Evolutionary conservation across 2,797 vertebrate genomes (phyloP).

Genomic region (Cichlasoma orientale): DNA sequence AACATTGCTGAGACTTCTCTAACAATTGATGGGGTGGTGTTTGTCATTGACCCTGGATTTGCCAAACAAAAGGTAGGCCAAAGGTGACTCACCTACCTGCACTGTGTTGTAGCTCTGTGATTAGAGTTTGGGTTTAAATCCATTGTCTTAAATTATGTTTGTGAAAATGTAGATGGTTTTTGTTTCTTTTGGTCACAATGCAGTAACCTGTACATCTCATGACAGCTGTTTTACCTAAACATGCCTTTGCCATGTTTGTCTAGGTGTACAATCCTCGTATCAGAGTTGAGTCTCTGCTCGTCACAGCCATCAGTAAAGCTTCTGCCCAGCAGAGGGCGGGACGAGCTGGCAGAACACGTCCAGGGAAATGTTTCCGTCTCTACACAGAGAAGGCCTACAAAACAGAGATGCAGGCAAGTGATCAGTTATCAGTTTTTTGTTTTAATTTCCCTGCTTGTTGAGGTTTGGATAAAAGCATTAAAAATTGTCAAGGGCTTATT

Average conservation of each 20-base stretch:
- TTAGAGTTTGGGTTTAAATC: not conserved
- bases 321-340: slow-evolving; percentile 98
- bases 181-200: not conserved
- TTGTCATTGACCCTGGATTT: slow-evolving; percentile 99
- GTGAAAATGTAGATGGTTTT: not conserved
- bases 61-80: slow-evolving; percentile 94
- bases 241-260: slow-evolving; percentile 27
- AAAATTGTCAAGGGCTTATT: not conserved
- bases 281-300: slow-evolving; percentile 95
- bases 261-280: slow-evolving; percentile 99
- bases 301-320: slow-evolving; percentile 98
- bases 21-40: slow-evolving; percentile 98
- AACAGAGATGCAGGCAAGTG: slow-evolving; percentile 97
- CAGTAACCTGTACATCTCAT: not conserved
- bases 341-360: slow-evolving; percentile 94
- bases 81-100: not conserved
- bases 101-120: too few species aligned
- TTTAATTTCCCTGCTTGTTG: not conserved
- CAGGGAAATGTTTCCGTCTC: slow-evolving; percentile 96
- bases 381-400: slow-evolving; percentile 99
- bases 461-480: not conserved
- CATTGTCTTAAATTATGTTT: not conserved
- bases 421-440: not conserved
- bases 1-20: slow-evolving; percentile 98
- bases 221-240: not conserved